Conservation (phyloP, 1,140 invertebrate genomes). For the Drosophila takahashii region DNA sequence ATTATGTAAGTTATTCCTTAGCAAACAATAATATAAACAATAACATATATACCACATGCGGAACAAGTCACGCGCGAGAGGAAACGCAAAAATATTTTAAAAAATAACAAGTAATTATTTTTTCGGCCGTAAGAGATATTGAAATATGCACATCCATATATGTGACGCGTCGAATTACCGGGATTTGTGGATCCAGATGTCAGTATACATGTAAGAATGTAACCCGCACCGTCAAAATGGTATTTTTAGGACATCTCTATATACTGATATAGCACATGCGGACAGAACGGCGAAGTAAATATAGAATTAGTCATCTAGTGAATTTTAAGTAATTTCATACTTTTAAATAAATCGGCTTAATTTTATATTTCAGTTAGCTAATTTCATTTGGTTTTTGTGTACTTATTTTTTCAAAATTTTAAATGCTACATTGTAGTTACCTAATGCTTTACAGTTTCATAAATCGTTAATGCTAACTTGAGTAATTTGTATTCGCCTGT, state of each 20-base stretch:
- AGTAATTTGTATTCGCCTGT: constrained; percentile 19
- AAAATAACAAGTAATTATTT: no score
- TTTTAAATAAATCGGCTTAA: constrained; percentile 25
- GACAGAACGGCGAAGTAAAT: background rate
- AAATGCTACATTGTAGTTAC: constrained; percentile 47
- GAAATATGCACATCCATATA: no score
- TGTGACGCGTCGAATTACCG: no score
- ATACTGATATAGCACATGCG: constrained; percentile 4
- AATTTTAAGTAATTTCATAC: background rate
- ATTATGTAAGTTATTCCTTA: no score
- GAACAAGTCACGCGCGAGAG: background rate
- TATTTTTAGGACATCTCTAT: constrained; percentile 1
- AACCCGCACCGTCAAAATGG: background rate
- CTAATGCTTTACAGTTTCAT: constrained; percentile 47
- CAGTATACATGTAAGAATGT: background rate
- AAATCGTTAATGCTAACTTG: constrained; percentile 16
- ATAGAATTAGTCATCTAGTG: background rate
- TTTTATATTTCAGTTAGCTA: constrained; percentile 60
- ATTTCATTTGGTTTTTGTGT: constrained; percentile 32
- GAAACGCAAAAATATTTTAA: no score
- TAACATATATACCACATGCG: background rate
- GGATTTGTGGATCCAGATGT: no score
- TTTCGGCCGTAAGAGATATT: no score
- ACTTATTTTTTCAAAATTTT: constrained; percentile 34
- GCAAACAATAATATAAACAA: background rate